Evolutionary conservation across 2,888 invertebrate species (phyloP).

Genomic region (Neria commutata): DNA sequence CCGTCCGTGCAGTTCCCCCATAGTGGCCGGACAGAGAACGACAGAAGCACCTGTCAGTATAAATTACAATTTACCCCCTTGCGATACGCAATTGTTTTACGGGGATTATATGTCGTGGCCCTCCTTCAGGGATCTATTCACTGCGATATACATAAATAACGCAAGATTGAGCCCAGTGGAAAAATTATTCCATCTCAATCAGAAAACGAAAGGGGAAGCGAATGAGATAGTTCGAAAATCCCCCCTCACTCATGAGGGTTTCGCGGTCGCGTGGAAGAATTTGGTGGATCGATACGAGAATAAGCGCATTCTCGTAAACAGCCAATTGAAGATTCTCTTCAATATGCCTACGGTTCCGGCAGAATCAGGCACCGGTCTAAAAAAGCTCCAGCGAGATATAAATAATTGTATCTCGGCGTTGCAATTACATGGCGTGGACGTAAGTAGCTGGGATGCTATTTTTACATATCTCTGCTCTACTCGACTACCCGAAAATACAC

Average conservation of each 20-base stretch:
- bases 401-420: constrained; percentile 16
- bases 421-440: neutral
- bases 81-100: too few relatives aligned
- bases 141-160: constrained; percentile 1
- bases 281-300: constrained; percentile 12
- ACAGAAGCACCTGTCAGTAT: too few relatives aligned
- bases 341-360: constrained; percentile 1
- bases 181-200: neutral
- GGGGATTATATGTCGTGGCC: too few relatives aligned
- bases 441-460: constrained; percentile 16
- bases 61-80: too few relatives aligned
- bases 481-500: constrained; percentile 11
- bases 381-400: constrained; percentile 9
- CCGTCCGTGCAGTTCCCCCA: too few relatives aligned
- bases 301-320: constrained; percentile 8
- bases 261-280: constrained; percentile 7
- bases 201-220: constrained; percentile 9
- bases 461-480: constrained; percentile 20
- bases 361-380: neutral
- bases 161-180: neutral
- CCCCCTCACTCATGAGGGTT: constrained; percentile 3
- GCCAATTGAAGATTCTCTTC: constrained; percentile 11
- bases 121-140: too few relatives aligned
- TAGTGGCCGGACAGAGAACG: too few relatives aligned
- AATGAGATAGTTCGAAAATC: constrained; percentile 6